phyloP scores from a whole-genome alignment of 2,113 vertebrate genomes.

The Panthera tigris region DNA sequence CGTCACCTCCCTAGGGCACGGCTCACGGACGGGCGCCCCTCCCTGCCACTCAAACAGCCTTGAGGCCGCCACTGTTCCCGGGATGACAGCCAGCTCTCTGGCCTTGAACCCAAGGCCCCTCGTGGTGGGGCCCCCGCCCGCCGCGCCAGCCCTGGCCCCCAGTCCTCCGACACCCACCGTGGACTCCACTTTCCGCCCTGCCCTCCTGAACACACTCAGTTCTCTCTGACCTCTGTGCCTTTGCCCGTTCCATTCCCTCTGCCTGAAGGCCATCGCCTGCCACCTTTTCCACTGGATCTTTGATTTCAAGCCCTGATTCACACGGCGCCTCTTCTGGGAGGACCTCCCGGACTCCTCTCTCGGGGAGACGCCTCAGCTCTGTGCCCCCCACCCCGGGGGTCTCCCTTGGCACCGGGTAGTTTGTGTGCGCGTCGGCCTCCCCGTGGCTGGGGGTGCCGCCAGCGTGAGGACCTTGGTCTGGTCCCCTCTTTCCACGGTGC shows the following conservation, averaged over 20 bases:
- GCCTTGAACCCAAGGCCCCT: background rate
- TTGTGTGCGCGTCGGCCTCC: background rate
- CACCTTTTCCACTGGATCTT: background rate
- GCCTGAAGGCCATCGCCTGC: background rate
- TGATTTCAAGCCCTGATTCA: background rate
- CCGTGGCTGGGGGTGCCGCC: accelerated
- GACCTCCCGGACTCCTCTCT: background rate
- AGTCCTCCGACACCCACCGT: accelerated
- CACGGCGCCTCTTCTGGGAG: background rate
- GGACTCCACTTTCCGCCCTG: background rate
- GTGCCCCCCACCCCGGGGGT: accelerated
- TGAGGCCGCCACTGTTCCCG: background rate
- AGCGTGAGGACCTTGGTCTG: background rate
- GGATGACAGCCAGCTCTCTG: background rate
- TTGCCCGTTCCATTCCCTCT: background rate
- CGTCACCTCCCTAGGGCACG: background rate
- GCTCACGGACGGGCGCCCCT: accelerated
- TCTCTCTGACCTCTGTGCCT: background rate
- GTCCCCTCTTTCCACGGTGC: accelerated
- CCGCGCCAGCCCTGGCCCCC: too few relatives aligned
- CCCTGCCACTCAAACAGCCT: background rate
- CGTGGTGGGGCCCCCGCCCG: accelerated
- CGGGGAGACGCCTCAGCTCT: background rate
- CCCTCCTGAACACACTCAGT: accelerated
- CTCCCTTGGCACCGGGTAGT: accelerated